These are phyloP conservation scores for Pseudopipra pipra DNA, from an alignment of 2,113 vertebrate genomes.

Conservation along the genomic window DNA sequence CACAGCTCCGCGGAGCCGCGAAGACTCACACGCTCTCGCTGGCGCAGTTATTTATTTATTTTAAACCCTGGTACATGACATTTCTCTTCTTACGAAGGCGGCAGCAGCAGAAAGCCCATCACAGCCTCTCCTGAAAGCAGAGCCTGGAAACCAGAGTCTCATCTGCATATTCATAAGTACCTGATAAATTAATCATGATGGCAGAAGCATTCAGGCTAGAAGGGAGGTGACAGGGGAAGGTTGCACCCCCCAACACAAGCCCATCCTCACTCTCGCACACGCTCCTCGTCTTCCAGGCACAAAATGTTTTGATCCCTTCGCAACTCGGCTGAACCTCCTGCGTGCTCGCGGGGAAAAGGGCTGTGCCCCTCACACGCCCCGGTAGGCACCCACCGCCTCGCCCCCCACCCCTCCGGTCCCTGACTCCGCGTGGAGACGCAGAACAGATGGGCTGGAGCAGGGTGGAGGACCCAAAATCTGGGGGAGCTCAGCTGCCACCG, in stretches of 20 bases:
- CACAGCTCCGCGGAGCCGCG: neutral
- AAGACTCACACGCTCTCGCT: neutral
- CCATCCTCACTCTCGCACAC: neutral
- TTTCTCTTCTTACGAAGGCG: conserved; percentile 43
- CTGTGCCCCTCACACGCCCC: neutral
- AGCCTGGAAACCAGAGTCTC: conserved; percentile 60
- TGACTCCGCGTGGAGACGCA: neutral
- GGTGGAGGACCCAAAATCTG: neutral
- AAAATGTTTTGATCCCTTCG: neutral
- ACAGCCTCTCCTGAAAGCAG: conserved; percentile 51
- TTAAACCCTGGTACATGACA: conserved; percentile 32
- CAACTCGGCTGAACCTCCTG: neutral
- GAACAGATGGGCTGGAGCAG: neutral
- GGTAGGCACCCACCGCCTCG: neutral
- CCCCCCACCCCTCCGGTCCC: neutral
- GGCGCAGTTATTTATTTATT: conserved; percentile 37
- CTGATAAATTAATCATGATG: conserved; percentile 79
- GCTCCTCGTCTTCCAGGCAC: neutral
- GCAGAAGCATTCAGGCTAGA: conserved; percentile 63
- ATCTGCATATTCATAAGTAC: conserved; percentile 76
- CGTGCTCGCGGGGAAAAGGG: neutral
- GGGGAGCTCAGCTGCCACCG: neutral
- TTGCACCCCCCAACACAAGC: conserved; percentile 30
- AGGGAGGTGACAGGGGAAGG: conserved; percentile 62
- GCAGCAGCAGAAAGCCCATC: conserved; percentile 50